Base-by-base conservation (phyloP, 2,888 invertebrate genomes). In the Tinea trinotella region DNA sequence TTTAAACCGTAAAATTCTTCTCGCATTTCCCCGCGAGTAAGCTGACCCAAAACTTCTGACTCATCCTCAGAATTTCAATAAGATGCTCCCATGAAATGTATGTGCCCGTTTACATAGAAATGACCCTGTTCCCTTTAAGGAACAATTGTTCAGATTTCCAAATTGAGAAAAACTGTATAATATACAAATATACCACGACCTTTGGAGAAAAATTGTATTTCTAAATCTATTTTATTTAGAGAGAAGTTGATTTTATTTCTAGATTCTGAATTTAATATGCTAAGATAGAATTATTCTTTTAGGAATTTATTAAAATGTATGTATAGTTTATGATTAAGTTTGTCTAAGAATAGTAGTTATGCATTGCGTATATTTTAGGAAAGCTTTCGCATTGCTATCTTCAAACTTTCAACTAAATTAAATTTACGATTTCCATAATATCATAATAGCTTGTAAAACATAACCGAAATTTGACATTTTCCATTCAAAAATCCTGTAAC, bases 41-140 rank as follows among this genome's bases (percentile, higher is more conserved):
- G 52, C 52, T 34, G 72, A 74, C 73, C 67, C 60, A 67, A 73
- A 74, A 64, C 71, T 70, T 67, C 64, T 10, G 46, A 66, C 65
- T 66, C 64, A 65, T 66, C 64, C 66, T 60, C 65, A 75, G 81
- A 83, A 81, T 83, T 81, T 83, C 80, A 83, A 83, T 83, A 79
- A 76, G 52, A 76, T 76, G 67, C 66, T 60, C 64, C 61, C 61
- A 72, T 76, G 72, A 82, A 17, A 40, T 13, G 17, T 15, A 72
- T 40, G 40, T 13, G 15, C 40, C 46, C 19, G 19, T 46, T 18
- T 46, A 18, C 46, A 18, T 46, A 46, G 17, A 15, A 17, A 46
- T 12, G 19, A 18, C 10, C 46, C 10, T 19, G 17, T 18, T 46
- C 17, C 46, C 15, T 6, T 2, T 30, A 30, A 7, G 2, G 30